phyloP scores from a whole-genome alignment of 2,888 invertebrate species.

The Andricus quercusramuli region DNA sequence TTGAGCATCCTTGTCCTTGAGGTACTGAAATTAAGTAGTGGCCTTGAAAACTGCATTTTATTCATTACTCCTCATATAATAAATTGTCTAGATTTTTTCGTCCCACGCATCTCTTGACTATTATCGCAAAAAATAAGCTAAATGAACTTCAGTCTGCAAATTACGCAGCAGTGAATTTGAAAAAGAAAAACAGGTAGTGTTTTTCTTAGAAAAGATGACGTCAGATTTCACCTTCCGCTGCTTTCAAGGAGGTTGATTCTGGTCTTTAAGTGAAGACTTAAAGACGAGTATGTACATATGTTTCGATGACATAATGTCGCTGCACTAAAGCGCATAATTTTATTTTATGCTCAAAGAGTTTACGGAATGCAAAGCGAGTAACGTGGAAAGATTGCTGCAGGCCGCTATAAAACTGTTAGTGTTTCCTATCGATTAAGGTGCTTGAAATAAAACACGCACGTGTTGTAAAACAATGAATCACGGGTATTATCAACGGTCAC shows the following conservation, averaged over 20 bases:
- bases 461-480: background rate
- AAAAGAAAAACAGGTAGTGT: conserved; percentile 21
- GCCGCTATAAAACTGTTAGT: background rate
- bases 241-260: conserved; percentile 8
- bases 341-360: conserved; percentile 10
- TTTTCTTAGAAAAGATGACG: conserved; percentile 14
- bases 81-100: conserved; percentile 1
- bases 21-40: background rate
- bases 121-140: background rate
- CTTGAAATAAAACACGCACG: conserved; percentile 13
- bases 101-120: conserved; percentile 2
- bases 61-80: background rate
- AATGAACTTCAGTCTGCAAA: background rate
- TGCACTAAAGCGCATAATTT: conserved; percentile 1
- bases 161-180: conserved; percentile 13
- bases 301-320: conserved; percentile 4
- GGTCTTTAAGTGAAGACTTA: background rate
- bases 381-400: background rate
- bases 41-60: background rate
- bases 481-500: background rate
- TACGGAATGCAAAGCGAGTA: background rate
- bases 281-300: background rate
- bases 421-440: background rate
- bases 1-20: background rate
- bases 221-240: conserved; percentile 20